Base-by-base conservation (phyloP, 2,113 vertebrate species). In the Spermophilus dauricus region DNA sequence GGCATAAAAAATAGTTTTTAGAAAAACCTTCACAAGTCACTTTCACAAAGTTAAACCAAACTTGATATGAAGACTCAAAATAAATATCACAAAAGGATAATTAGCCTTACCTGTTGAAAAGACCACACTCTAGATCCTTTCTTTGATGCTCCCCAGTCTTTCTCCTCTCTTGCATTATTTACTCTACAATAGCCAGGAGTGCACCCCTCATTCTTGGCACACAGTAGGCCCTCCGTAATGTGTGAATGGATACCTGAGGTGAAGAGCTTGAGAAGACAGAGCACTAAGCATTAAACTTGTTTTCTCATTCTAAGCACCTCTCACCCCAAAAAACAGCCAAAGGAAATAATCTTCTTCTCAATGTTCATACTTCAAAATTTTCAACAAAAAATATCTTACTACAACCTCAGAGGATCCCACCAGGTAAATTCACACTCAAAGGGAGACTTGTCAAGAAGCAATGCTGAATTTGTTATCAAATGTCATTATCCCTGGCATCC, bases 401-500 rank as follows among this genome's bases (percentile, higher is more conserved):
- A 65, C 93, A 70, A 58, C 78, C 75, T 94, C 56, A 45, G 84
- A 70, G 70, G 90, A 94, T 89, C 87, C 28, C 82, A 75, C 12
- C 0, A 70, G 70, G 89, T 67, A 86, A 93, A 89, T 51, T 96
- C 75, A 81, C 6, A 69, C 9, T 26, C 87, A 75, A 88, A 87
- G 2, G 75, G 28, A 80, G 9, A 58, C 83, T 86, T 96, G 75
- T 37, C 89, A 97, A 95, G 78, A 95, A 93, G 51, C 12, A 34
- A 94, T 18, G 34, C 12, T 85, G 80, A 87, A 73, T 83, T 94
- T 61, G 37, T 86, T 82, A 86, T 69, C 69, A 63, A 48, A 30
- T 65, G 32, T 11, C 42, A 83, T 93, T 86, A 61, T 42, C 18
- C 34, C 37, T 73, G 51, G 76, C 20, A 67, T 58, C 56, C 37